A percentile compares a stretch with the other conserved stretches of the same genome.
Conservation (phyloP, 2,797 vertebrate genomes). For the Psittacula echo region DNA sequence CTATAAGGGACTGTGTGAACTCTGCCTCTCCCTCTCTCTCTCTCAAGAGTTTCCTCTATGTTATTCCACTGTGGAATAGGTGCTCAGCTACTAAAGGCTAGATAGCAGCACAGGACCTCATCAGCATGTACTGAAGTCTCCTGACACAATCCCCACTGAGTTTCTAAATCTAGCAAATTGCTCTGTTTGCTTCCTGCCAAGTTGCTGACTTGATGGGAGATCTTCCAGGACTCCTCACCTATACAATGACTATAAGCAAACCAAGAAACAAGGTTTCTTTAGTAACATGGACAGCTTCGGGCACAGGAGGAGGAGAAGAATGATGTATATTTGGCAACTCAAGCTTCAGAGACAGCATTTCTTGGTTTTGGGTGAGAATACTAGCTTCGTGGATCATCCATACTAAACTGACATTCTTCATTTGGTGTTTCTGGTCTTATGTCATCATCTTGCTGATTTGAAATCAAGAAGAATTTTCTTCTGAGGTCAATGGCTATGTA, state of each 20-base stretch:
- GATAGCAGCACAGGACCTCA: neutral
- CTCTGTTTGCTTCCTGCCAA: neutral
- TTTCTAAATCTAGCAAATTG: neutral
- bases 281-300: neutral
- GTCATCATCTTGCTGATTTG: neutral
- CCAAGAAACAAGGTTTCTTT: neutral
- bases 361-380: neutral
- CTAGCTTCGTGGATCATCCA: neutral
- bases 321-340: neutral
- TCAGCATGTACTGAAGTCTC: neutral
- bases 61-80: neutral
- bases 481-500: neutral
- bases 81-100: neutral
- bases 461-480: neutral
- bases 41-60: neutral
- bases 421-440: neutral
- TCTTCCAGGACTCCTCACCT: neutral
- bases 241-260: neutral
- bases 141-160: neutral
- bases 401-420: neutral
- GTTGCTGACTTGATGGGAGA: neutral
- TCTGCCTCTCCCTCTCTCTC: neutral
- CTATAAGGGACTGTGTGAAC: neutral
- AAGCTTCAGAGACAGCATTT: neutral
- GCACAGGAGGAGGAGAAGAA: neutral